Base-by-base conservation (phyloP, 2,113 vertebrate genomes). In the Ammodytes dubius region DNA sequence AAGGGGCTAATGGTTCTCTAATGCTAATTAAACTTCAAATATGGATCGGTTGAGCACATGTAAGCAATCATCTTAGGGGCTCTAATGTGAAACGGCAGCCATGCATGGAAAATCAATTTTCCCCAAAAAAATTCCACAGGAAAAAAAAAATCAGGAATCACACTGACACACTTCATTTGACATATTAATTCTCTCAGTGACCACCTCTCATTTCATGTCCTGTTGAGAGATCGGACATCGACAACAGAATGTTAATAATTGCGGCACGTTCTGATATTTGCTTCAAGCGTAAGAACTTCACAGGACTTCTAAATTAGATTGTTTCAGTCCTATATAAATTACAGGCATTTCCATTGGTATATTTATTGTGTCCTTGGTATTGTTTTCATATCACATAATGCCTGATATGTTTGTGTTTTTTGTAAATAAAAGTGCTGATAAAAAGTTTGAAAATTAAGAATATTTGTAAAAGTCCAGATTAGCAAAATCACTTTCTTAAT, bases 21-120 rank as follows among this genome's bases (percentile, higher is more conserved):
- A 86, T 83, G 78, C 76, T 79, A 82, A 91, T 91, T 92, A 86
- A 86, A 79, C 87, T 83, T 83, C 57, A 84, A 90, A 86, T 90
- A 81, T 79, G 83, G 83, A 89, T 83, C 82, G 77, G 68, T 74
- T 81, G 67, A 68, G 81, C 67, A 72, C 88, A 78, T 87, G 87
- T 87, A 82, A 76, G 87, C 65, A 90, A 87, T 87, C 89, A 89
- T 87, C 78, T 82, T 73, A 47, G 73, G 85, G 42, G 70, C 42
- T 27, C 68, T 77, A 69, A 85, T 81, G 64, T 60, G 84, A 85
- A 77, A 74, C 71, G 60, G 77, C 72, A 79, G 27, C 57, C 74
- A 64, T 82, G 85, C 83, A 63, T 76, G 53, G 75, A 87, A 83
- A 85, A 89, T 84, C 82, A 79, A 85, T 88, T 72, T 69, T 40